These are phyloP conservation scores for Berghia stephanieae DNA, from an alignment of 1,140 invertebrate genomes.

Conservation along the genomic window DNA sequence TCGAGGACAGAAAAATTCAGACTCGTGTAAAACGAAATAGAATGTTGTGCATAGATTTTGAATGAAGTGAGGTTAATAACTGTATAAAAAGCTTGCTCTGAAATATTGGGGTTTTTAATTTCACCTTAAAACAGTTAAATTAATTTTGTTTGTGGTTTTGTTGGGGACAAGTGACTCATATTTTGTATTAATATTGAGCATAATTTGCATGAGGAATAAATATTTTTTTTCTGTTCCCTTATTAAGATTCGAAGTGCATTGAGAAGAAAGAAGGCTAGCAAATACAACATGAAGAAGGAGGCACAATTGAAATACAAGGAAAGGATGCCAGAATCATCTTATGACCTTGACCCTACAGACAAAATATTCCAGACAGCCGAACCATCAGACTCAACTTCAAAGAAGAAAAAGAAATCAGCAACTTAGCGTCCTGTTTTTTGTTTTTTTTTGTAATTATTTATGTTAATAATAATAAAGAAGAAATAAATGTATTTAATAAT, in stretches of 20 bases:
- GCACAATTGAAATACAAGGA: constrained; percentile 75
- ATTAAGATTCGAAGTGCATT: constrained; percentile 71
- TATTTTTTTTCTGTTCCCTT: not conserved
- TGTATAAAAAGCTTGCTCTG: too few species aligned
- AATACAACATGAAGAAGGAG: constrained; percentile 81
- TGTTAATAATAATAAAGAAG: too few species aligned
- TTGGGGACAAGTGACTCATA: not conserved
- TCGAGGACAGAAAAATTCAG: too few species aligned
- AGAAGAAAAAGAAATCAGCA: too few species aligned
- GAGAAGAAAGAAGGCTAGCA: constrained; percentile 76
- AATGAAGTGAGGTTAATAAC: too few species aligned
- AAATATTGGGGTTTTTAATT: not conserved
- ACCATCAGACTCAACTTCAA: too few species aligned
- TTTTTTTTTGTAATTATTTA: too few species aligned
- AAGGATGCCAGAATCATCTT: constrained; percentile 21
- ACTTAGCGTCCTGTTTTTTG: too few species aligned
- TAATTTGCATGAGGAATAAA: not conserved
- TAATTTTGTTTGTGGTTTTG: not conserved
- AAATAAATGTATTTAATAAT: too few species aligned
- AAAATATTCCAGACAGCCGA: constrained; percentile 23
- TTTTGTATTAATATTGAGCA: not conserved
- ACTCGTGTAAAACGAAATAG: too few species aligned
- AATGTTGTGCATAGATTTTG: too few species aligned
- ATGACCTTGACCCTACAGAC: constrained; percentile 24
- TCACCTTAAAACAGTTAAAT: not conserved